These are phyloP conservation scores for Myotis davidii DNA, from an alignment of 2,113 vertebrate genomes.

Conservation along the genomic window DNA sequence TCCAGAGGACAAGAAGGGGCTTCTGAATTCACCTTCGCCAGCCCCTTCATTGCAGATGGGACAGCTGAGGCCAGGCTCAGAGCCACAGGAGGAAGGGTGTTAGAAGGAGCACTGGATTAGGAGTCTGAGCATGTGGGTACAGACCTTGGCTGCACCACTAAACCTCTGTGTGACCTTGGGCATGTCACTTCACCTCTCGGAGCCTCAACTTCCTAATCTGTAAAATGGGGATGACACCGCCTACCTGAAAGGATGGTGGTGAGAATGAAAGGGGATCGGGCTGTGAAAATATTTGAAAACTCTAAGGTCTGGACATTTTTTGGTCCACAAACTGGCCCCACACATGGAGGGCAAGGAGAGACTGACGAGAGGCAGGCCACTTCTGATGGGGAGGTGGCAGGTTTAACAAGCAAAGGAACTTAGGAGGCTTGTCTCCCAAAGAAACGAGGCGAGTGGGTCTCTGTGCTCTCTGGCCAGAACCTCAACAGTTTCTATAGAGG, in stretches of 20 bases:
- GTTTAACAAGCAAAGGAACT: background rate
- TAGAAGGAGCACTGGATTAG: too few species aligned
- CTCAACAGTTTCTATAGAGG: background rate
- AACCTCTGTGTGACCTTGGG: background rate
- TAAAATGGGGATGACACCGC: background rate
- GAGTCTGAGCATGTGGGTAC: background rate
- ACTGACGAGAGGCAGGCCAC: background rate
- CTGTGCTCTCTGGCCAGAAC: background rate
- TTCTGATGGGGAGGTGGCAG: background rate
- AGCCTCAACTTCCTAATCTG: background rate
- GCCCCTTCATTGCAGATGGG: background rate
- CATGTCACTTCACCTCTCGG: background rate
- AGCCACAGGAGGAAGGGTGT: background rate
- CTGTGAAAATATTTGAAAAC: background rate
- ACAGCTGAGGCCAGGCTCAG: background rate
- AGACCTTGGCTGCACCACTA: background rate
- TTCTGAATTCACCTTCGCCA: background rate
- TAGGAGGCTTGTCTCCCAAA: background rate
- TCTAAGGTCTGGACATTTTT: background rate
- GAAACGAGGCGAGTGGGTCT: accelerated
- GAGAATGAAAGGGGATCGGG: background rate
- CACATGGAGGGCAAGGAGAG: background rate
- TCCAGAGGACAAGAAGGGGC: background rate
- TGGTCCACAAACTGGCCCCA: background rate
- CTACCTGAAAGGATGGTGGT: background rate